Conservation (phyloP, 2,113 vertebrate species). For the Pedetes capensis region DNA sequence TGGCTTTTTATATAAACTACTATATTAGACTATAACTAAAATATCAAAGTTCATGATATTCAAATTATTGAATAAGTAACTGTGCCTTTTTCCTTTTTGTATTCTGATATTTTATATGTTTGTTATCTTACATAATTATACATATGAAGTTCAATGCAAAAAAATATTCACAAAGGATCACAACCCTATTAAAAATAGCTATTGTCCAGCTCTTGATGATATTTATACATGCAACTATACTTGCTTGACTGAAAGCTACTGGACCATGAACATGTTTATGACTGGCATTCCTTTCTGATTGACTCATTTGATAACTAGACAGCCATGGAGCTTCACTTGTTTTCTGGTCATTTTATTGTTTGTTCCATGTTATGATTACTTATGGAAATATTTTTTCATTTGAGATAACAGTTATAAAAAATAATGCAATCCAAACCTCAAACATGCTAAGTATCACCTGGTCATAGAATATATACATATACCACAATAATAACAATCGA, state of each 20-base stretch:
- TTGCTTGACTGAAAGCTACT: no score
- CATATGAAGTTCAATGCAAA: neutral
- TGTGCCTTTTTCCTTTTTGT: neutral
- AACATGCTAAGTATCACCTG: neutral
- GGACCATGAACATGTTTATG: no score
- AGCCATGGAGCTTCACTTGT: no score
- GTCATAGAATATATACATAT: neutral
- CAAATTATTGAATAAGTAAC: neutral
- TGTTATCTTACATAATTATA: neutral
- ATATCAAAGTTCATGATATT: neutral
- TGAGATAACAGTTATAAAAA: neutral
- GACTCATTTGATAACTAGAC: no score
- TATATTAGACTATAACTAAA: neutral
- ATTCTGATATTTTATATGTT: neutral
- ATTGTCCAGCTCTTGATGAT: no score
- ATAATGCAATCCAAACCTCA: neutral
- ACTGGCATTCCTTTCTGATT: no score
- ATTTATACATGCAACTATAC: no score
- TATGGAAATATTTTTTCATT: neutral
- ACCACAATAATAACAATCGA: no score
- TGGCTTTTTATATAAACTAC: conserved; percentile 9
- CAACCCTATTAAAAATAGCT: no score
- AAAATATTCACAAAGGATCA: neutral
- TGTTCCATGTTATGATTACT: neutral
- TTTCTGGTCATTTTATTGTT: neutral